Conservation (phyloP, 2,888 invertebrate genomes). For the Hedya salicella region DNA sequence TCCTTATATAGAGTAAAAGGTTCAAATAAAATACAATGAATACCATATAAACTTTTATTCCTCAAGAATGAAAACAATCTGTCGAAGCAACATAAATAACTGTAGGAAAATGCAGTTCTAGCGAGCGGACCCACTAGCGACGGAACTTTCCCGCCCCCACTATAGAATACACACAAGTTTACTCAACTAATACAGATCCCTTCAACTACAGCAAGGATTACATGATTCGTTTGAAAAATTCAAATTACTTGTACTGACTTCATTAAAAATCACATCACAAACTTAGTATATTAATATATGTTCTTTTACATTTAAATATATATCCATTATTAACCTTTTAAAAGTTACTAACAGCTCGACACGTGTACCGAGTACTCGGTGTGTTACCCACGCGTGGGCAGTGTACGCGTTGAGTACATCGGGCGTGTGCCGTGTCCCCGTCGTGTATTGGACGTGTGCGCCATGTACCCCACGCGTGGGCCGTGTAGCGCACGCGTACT, state of each 20-base stretch:
- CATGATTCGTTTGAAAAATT: conserved; percentile 69
- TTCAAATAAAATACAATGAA: conserved; percentile 45
- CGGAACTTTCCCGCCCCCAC: conserved; percentile 1
- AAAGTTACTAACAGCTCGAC: conserved; percentile 28
- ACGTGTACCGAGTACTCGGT: too few species aligned
- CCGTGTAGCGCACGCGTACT: too few species aligned
- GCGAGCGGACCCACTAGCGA: conserved; percentile 39
- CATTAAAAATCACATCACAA: conserved; percentile 72
- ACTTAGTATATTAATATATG: conserved; percentile 56
- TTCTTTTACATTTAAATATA: conserved; percentile 49
- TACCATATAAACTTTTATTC: conserved; percentile 63
- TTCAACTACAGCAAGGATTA: conserved; percentile 68
- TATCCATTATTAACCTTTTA: conserved; percentile 43
- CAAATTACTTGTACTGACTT: conserved; percentile 72
- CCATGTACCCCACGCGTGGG: too few species aligned
- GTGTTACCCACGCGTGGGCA: too few species aligned
- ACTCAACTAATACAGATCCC: conserved; percentile 58
- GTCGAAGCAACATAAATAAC: conserved; percentile 63
- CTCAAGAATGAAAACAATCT: conserved; percentile 60
- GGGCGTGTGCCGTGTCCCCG: too few species aligned
- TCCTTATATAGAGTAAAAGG: too few species aligned
- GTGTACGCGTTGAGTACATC: too few species aligned
- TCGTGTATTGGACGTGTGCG: too few species aligned
- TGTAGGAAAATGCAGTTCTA: conserved; percentile 59
- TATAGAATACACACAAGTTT: conserved; percentile 44